Conservation (phyloP, 2,888 invertebrate species). For the Geotrupes spiniger region DNA sequence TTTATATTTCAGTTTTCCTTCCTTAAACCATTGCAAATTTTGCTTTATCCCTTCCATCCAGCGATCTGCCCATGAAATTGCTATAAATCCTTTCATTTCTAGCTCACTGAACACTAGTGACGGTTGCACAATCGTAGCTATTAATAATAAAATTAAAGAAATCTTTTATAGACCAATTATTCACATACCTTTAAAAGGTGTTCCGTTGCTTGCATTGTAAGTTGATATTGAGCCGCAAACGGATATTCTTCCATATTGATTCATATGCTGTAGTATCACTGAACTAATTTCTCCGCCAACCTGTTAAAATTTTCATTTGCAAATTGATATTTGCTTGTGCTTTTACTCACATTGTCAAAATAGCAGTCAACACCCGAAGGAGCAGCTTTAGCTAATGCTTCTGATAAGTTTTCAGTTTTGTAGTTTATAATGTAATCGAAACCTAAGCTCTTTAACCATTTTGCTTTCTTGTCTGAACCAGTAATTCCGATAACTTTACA, state of each 20-base stretch:
- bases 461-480: constrained; percentile 67
- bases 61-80: constrained; percentile 55
- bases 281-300: constrained; percentile 66
- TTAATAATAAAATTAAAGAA: constrained; percentile 20
- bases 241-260: constrained; percentile 58
- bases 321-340: too few relatives aligned
- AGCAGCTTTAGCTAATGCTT: constrained; percentile 60
- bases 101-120: constrained; percentile 57
- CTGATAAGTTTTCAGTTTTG: constrained; percentile 58
- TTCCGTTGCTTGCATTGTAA: constrained; percentile 54
- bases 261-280: constrained; percentile 61
- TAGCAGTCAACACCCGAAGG: constrained; percentile 45
- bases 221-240: constrained; percentile 65
- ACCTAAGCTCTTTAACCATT: constrained; percentile 64
- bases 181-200: background rate
- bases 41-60: constrained; percentile 63
- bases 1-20: constrained; percentile 65
- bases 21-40: constrained; percentile 60
- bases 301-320: too few relatives aligned
- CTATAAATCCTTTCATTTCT: constrained; percentile 62
- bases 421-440: constrained; percentile 74
- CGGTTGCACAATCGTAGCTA: constrained; percentile 55
- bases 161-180: background rate
- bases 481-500: constrained; percentile 70
- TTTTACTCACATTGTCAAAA: constrained; percentile 48